Conservation (phyloP, 2,888 invertebrate species). For the Melieria omissa region DNA sequence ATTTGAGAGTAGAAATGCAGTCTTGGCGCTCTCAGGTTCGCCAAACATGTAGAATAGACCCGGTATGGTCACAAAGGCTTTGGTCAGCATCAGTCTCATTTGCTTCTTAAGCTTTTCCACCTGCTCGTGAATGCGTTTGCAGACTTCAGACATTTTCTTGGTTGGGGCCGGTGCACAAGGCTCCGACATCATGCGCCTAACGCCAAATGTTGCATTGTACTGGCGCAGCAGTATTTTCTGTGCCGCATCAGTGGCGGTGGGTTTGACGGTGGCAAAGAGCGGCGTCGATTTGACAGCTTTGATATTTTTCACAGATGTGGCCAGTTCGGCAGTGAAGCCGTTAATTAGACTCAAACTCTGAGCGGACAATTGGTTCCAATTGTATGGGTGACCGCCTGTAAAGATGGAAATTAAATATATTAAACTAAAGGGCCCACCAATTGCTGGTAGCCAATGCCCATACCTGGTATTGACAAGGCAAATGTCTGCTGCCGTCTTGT, state of each 20-base stretch:
- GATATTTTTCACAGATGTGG: slow-evolving; percentile 66
- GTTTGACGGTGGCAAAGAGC: slow-evolving; percentile 42
- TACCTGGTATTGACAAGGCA: slow-evolving; percentile 78
- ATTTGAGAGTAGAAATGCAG: slow-evolving; percentile 76
- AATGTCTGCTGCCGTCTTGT: slow-evolving; percentile 75
- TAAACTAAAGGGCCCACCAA: neutral
- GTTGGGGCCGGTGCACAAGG: slow-evolving; percentile 16
- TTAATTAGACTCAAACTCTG: slow-evolving; percentile 74
- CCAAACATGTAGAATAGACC: slow-evolving; percentile 80
- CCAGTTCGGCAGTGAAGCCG: slow-evolving; percentile 74
- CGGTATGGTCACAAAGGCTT: slow-evolving; percentile 74
- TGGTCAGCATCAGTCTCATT: slow-evolving; percentile 63
- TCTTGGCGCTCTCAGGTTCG: slow-evolving; percentile 77
- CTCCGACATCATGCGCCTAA: slow-evolving; percentile 55
- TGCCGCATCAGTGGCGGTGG: slow-evolving; percentile 53
- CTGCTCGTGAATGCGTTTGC: slow-evolving; percentile 66
- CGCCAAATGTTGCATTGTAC: slow-evolving; percentile 62
- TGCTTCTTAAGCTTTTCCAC: slow-evolving; percentile 62
- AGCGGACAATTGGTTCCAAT: slow-evolving; percentile 80
- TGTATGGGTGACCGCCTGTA: slow-evolving; percentile 82
- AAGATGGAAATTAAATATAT: neutral
- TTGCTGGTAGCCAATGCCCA: neutral
- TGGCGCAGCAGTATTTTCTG: slow-evolving; percentile 62
- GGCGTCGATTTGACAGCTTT: slow-evolving; percentile 53
- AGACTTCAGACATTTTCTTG: slow-evolving; percentile 46